These are phyloP conservation scores for Galemys pyrenaicus DNA, from an alignment of 2,113 vertebrate species.

Conservation along the genomic window DNA sequence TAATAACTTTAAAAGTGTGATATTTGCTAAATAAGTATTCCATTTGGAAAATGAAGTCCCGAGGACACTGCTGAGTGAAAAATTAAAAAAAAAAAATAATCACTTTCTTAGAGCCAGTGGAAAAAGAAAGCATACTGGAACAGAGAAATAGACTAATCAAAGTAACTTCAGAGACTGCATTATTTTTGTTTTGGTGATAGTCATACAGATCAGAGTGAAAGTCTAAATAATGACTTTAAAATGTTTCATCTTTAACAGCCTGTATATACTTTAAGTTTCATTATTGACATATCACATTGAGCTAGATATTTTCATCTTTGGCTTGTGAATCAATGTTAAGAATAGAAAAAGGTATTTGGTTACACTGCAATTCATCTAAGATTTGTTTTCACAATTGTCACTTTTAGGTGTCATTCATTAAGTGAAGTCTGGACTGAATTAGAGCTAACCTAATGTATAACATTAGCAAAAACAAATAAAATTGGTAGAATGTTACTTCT, in stretches of 20 bases:
- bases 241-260: background rate
- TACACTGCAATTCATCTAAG: background rate
- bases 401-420: background rate
- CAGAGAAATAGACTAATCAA: conserved; percentile 31
- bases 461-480: background rate
- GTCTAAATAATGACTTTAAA: conserved; percentile 8
- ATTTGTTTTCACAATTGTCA: background rate
- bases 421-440: background rate
- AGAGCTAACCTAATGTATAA: background rate
- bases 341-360: background rate
- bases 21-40: conserved; percentile 45
- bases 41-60: background rate
- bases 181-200: conserved; percentile 44
- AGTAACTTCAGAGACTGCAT: conserved; percentile 17
- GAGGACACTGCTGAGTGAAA: background rate
- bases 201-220: background rate
- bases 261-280: background rate
- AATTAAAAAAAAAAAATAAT: background rate
- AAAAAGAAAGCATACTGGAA: background rate
- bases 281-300: background rate
- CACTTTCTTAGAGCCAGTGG: background rate
- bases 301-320: conserved; percentile 25
- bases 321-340: background rate
- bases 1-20: background rate
- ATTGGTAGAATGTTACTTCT: background rate